Percentiles rank a stretch among this genome's conserved stretches.
These are phyloP conservation scores for Chromobotia macracanthus DNA, from an alignment of 2,797 vertebrate species.

Conservation along the genomic window DNA sequence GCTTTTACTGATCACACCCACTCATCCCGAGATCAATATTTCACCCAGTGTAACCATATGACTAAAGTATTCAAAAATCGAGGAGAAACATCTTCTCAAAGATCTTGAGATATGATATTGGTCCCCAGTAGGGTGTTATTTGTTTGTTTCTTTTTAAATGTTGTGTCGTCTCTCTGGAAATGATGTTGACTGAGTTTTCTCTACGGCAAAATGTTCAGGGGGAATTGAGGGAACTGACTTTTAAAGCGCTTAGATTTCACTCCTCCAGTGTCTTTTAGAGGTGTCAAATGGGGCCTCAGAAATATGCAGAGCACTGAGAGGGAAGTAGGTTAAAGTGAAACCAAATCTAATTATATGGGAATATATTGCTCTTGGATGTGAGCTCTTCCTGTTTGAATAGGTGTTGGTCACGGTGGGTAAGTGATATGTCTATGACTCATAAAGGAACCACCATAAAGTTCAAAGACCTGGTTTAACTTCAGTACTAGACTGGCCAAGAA, in stretches of 20 bases:
- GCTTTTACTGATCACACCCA: constrained; percentile 66
- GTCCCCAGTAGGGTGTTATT: no score
- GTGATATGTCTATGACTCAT: constrained; percentile 15
- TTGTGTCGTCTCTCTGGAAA: no score
- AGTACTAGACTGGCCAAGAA: constrained; percentile 62
- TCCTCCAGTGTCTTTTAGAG: neutral
- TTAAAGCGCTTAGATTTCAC: neutral
- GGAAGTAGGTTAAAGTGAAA: neutral
- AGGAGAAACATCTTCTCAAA: neutral
- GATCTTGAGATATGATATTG: neutral
- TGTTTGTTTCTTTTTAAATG: no score
- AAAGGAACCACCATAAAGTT: constrained; percentile 5
- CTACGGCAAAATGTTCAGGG: neutral
- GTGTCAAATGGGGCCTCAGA: neutral
- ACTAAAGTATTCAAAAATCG: constrained; percentile 2
- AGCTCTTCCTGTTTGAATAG: constrained; percentile 24
- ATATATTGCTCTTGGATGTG: constrained; percentile 8
- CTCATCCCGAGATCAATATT: constrained; percentile 68
- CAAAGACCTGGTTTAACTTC: constrained; percentile 58
- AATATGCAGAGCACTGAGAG: neutral
- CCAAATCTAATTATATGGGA: neutral
- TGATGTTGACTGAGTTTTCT: neutral
- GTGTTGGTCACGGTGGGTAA: neutral
- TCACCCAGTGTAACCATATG: constrained; percentile 22
- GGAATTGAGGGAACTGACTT: neutral